These are phyloP conservation scores for Lucinisca nassula DNA, from an alignment of 2,888 invertebrate genomes.

Conservation along the genomic window DNA sequence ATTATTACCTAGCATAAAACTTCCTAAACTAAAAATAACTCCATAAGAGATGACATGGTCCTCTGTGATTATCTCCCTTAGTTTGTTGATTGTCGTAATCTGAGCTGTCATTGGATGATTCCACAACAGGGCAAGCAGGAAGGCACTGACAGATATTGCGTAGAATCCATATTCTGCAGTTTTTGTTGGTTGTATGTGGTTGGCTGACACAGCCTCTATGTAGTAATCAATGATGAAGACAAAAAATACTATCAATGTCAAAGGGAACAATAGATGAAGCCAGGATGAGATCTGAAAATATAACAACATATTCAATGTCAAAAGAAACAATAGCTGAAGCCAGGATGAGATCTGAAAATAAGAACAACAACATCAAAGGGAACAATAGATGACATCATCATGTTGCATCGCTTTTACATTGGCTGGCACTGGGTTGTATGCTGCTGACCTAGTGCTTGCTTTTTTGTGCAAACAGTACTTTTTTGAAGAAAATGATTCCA, in stretches of 20 bases:
- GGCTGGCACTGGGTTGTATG: no score
- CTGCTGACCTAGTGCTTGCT: no score
- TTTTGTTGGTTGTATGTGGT: slow-evolving; percentile 84
- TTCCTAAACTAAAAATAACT: slow-evolving; percentile 88
- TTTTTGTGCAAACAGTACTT: no score
- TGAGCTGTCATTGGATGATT: slow-evolving; percentile 85
- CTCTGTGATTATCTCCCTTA: slow-evolving; percentile 83
- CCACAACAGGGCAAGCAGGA: slow-evolving; percentile 86
- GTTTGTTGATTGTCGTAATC: slow-evolving; percentile 81
- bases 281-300: slow-evolving; percentile 83
- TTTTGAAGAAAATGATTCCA: no score
- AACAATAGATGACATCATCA: no score
- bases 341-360: no score
- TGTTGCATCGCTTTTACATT: no score
- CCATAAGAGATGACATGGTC: slow-evolving; percentile 89
- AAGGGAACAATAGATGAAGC: slow-evolving; percentile 83
- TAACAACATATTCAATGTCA: no score
- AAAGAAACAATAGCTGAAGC: no score
- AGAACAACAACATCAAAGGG: no score
- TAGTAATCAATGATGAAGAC: slow-evolving; percentile 89
- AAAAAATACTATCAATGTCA: slow-evolving; percentile 87
- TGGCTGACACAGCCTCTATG: slow-evolving; percentile 87
- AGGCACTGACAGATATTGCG: slow-evolving; percentile 87
- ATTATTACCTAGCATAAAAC: slow-evolving; percentile 88
- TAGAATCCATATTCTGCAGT: slow-evolving; percentile 87